Percentiles rank a stretch among this genome's conserved stretches.
phyloP scores from a whole-genome alignment of 1,140 invertebrate genomes.

The Cheumatopsyche charites region DNA sequence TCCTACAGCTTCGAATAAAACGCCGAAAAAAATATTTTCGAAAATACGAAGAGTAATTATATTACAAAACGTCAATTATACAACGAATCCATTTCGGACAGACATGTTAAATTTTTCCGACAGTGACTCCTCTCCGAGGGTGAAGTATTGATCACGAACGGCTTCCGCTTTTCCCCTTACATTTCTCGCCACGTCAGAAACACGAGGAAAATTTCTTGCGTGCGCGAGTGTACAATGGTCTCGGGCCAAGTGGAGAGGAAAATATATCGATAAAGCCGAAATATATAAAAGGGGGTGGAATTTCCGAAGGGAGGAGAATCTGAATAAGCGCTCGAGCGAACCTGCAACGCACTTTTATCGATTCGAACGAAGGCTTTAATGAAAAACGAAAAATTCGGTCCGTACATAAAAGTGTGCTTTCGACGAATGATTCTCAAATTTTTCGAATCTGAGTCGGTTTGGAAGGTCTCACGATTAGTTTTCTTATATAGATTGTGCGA shows the following conservation, averaged over 20 bases:
- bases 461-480: too few species aligned
- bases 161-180: conserved; percentile 32
- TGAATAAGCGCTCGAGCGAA: conserved; percentile 32
- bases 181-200: conserved; percentile 43
- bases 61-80: too few species aligned
- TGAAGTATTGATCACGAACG: conserved; percentile 36
- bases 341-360: not conserved
- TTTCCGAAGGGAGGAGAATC: conserved; percentile 31
- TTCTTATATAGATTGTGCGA: too few species aligned
- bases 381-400: conserved; percentile 8
- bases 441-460: too few species aligned
- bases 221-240: conserved; percentile 43
- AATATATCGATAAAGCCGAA: conserved; percentile 17
- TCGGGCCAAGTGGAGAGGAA: conserved; percentile 16
- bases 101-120: too few species aligned
- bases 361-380: conserved; percentile 36
- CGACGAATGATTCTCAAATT: too few species aligned
- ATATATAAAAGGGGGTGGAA: not conserved
- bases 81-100: conserved; percentile 19
- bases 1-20: too few species aligned
- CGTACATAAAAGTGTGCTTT: not conserved
- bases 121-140: too few species aligned
- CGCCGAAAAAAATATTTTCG: too few species aligned
- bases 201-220: conserved; percentile 46
- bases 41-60: too few species aligned